Base-by-base conservation (phyloP, 2,113 vertebrate genomes). In the Limanda limanda region DNA sequence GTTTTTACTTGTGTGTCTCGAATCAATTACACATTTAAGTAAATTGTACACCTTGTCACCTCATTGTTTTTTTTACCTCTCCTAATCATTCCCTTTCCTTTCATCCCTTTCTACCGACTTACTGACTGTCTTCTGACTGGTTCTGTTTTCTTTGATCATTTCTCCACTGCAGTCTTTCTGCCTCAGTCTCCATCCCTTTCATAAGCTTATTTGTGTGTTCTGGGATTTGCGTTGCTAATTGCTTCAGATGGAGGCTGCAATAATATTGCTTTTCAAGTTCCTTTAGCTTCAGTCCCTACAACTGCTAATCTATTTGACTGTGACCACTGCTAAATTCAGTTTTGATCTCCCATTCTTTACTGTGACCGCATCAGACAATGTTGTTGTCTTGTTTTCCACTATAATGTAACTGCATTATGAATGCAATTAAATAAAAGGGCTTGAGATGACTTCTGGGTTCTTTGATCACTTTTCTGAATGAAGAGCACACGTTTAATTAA, bases 391-490 rank as follows among this genome's bases (percentile, higher is more conserved):
- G 20, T 76, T 47, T 58, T 48, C 31, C 31, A 31, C 31, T 31
- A 31, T 31, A 10, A n/a, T 27, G 23, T 47, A 11, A 56, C 54
- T 24, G 17, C 51, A 74, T 75, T 74, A 48, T 54, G 40, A 47
- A 62, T 45, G 67, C 60, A 64, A 13, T 40, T 31, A 64, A 67
- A 76, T 69, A 55, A 71, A 17, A 45, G 20, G 37, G 10, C 17
- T 54, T 68, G 47, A 54, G 45, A 20, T 56, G 58, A 68, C 70
- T 78, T 83, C 58, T 25, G 35, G 68, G 7, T 21, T 5, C 65
- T 84, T 52, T 82, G 57, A 85, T 86, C 55, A 21, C 57, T 68
- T 57, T 56, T 79, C 5, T 31, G 31, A 31, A 5, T 31, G 31
- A 31, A 31, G 31, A 31, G 31, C 55, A 56, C 10, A 24, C 25